Evolutionary conservation across 2,888 invertebrate genomes (phyloP).

Genomic region (Notodonta ziczac): DNA sequence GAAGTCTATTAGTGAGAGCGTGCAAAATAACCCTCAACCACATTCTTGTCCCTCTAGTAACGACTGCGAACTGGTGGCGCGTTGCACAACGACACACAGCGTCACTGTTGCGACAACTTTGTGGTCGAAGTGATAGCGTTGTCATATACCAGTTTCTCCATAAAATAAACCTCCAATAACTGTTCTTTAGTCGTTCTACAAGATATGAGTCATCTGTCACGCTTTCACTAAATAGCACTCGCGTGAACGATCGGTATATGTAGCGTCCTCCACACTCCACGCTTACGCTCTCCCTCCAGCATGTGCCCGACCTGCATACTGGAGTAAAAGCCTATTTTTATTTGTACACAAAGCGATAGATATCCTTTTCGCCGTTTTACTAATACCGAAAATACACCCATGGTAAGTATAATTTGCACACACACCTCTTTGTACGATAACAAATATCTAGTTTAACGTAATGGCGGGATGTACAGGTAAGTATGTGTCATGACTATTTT

Average conservation of each 20-base stretch:
- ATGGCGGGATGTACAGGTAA: constrained; percentile 44
- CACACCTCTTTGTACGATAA: constrained; percentile 14
- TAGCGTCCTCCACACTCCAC: too few relatives aligned
- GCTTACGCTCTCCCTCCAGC: too few relatives aligned
- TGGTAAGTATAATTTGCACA: constrained; percentile 55
- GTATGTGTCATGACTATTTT: constrained; percentile 41
- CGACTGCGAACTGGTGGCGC: neutral
- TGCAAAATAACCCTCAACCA: neutral
- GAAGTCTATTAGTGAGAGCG: neutral
- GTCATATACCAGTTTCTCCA: too few relatives aligned
- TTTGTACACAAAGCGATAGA: neutral
- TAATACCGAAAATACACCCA: constrained; percentile 46
- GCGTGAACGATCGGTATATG: too few relatives aligned
- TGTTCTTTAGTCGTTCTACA: too few relatives aligned
- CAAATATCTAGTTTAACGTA: constrained; percentile 13
- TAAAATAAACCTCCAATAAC: too few relatives aligned
- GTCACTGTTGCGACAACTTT: too few relatives aligned
- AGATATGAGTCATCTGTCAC: too few relatives aligned
- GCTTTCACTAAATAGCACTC: too few relatives aligned
- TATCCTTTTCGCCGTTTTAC: constrained; percentile 16
- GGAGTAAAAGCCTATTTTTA: neutral
- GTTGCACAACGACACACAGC: neutral
- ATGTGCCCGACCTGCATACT: neutral
- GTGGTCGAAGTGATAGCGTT: too few relatives aligned
- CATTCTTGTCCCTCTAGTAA: too few relatives aligned